Evolutionary conservation across 2,797 vertebrate genomes (phyloP).

Genomic region (Coregonus sp.): DNA sequence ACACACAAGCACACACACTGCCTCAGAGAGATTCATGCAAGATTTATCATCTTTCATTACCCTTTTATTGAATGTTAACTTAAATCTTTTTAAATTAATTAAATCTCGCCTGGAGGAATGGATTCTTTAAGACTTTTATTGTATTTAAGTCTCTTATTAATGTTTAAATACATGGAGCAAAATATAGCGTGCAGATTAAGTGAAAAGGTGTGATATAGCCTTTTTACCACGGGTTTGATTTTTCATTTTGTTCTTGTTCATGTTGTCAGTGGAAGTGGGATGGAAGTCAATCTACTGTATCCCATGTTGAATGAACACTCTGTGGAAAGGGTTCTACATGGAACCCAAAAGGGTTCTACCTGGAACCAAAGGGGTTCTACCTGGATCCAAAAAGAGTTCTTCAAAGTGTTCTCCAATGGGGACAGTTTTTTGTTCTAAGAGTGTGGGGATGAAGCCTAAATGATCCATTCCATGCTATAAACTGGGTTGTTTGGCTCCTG

Average conservation of each 20-base stretch:
- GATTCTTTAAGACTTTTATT: constrained; percentile 38
- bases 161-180: constrained; percentile 56
- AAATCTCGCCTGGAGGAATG: constrained; percentile 43
- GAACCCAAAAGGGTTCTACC: no score
- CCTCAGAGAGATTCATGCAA: constrained; percentile 59
- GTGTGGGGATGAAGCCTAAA: not conserved
- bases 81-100: constrained; percentile 45
- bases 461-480: not conserved
- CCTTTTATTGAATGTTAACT: constrained; percentile 56
- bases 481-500: no score
- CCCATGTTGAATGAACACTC: not conserved
- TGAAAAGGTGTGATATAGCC: constrained; percentile 15
- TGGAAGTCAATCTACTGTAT: not conserved
- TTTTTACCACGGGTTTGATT: constrained; percentile 19
- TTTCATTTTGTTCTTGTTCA: constrained; percentile 4
- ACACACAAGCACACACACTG: no score
- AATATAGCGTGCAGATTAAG: constrained; percentile 40
- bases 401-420: no score
- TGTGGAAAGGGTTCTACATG: no score
- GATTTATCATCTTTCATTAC: constrained; percentile 63
- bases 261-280: not conserved
- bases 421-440: no score
- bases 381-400: no score
- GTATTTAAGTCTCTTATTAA: constrained; percentile 57
- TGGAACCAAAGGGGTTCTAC: no score